Evolutionary conservation across 2,113 vertebrate species (phyloP).

Genomic region (Ailuropoda melanoleuca): DNA sequence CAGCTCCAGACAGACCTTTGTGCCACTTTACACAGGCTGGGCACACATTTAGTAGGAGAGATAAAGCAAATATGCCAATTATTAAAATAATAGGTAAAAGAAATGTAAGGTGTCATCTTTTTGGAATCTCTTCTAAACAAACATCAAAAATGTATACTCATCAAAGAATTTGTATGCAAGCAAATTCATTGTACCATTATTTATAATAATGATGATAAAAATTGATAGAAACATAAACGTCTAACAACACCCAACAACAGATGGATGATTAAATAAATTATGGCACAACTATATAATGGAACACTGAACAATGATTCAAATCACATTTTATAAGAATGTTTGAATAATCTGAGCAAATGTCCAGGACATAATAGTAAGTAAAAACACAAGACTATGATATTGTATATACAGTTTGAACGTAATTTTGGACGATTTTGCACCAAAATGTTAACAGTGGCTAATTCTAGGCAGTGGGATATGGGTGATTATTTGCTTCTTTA

Average conservation of each 20-base stretch:
- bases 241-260: neutral
- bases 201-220: neutral
- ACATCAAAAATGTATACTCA: neutral
- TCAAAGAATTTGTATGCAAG: neutral
- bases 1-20: neutral
- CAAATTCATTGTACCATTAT: neutral
- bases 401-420: neutral
- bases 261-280: neutral
- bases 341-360: neutral
- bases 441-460: neutral
- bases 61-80: neutral
- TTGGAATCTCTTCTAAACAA: slow-evolving; percentile 17
- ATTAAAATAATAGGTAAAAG: neutral
- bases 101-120: neutral
- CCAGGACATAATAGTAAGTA: neutral
- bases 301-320: neutral
- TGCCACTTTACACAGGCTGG: neutral
- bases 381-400: neutral
- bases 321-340: slow-evolving; percentile 6
- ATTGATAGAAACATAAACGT: neutral
- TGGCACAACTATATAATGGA: neutral
- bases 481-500: slow-evolving; percentile 23
- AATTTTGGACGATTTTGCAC: neutral
- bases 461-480: neutral
- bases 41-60: neutral